Evolutionary conservation across 2,113 vertebrate genomes (phyloP), one percentile per base, ranked within the genome.

Genomic region (Elaphurus davidianus): DNA sequence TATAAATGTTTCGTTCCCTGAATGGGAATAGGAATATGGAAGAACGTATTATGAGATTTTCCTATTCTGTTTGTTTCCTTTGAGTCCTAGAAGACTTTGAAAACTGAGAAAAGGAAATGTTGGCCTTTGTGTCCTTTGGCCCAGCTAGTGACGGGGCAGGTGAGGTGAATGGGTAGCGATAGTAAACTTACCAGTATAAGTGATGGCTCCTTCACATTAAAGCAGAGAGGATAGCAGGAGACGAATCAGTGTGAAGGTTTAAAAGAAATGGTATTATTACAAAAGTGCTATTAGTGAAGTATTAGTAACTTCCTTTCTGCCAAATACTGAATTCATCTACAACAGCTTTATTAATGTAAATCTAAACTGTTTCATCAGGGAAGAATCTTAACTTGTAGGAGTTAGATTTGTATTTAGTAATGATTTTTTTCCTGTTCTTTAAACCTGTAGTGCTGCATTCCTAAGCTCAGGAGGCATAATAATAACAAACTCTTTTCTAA

Each of bases 381-480:
- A 96, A 78, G 50, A 81, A 64, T 96, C 85, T 97, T 91, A 67
- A 89, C 45, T 83, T 94, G 59, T 47, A 95, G 52, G 60, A 43
- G 40, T 98, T 95, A 91, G 52, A 92, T 89, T 79, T 93, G 82
- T 97, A 95, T 96, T 90, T 93, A 76, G 83, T 90, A 95, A 94
- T 94, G 59, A 94, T 93, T 95, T 97, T 96, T 97, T 97, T 79
- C 91, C 93, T 97, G 90, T 76, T 96, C 19, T 92, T 96, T 96
- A 98, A 98, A 98, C 97, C 94, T 91, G 98, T 87, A 98, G 76
- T 60, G 52, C 98, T 96, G 59, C 98, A 98, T 98, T 98, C 98
- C 97, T 98, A 83, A 90, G 82, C 86, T 96, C 90, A 97, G 93
- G 59, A 94, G 94, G 87, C 96, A 96, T 98, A 97, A 96, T 98